Base-by-base conservation (phyloP, 2,113 vertebrate species). In the Leucosticte australis region DNA sequence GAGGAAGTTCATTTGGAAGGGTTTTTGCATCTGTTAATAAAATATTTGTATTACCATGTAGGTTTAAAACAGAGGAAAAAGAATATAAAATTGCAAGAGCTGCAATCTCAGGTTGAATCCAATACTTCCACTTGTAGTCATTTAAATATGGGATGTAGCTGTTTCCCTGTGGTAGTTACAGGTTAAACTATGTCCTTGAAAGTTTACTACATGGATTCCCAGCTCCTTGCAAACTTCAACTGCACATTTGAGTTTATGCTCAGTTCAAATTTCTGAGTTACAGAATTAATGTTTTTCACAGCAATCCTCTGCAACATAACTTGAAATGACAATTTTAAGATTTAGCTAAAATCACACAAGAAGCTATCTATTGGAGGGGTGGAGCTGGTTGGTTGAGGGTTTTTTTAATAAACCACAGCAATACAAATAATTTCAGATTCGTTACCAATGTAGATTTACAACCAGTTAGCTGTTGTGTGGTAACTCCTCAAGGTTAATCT, bases 381-480 rank as follows among this genome's bases (percentile, higher is more conserved):
- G n/a, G 8, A 46, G 5, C n/a, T 56, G 15, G 9, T 52, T 76
- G 33, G 0, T 24, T 70, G 31, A 59, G 26, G 13, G 1, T 0
- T 60, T 65, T 85, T 83, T 47, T 8, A 35, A 44, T 55, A 55
- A 94, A 59, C 11, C 15, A 35, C 17, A 53, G 16, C 8, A 70
- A 59, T 39, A 55, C 20, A 68, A 82, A 35, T 62, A n/a, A 52
- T 53, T 92, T 73, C 53, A 53, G 33, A 8, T 84, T 56, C 8
- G 4, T 7, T 39, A 35, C 9, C 37, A 35, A 9, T 3, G 3
- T 23, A 53, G 53, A 49, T 41, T 68, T 80, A 44, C 47, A 84
- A 8, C 13, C n/a, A 62, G 16, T 76, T 57, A 44, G 37, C 31
- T 77, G 7, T 75, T 62, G 30, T 41, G 21, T 63, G 17, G 31